These are phyloP conservation scores for Caenorhabditis drosophilae DNA, from an alignment of 2,888 invertebrate species.

Conservation along the genomic window DNA sequence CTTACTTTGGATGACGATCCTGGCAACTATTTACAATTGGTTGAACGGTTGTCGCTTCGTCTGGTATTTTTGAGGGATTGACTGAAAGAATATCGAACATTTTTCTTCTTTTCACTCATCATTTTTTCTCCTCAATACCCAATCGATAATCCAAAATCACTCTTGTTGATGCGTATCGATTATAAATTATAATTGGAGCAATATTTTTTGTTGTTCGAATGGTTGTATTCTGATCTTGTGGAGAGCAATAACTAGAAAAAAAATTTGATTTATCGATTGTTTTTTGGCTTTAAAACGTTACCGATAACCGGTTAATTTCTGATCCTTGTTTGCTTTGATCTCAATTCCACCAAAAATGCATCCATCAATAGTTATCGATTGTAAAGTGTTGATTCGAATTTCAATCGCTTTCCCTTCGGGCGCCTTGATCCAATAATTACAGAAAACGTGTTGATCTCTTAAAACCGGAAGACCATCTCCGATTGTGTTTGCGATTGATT, in stretches of 20 bases:
- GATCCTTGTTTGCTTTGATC: slow-evolving; percentile 52
- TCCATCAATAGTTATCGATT: slow-evolving; percentile 50
- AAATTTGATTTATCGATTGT: too few species aligned
- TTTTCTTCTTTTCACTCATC: too few species aligned
- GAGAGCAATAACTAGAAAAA: slow-evolving; percentile 45
- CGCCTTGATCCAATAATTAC: slow-evolving; percentile 46
- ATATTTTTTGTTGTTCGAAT: slow-evolving; percentile 35
- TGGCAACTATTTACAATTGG: slow-evolving; percentile 36
- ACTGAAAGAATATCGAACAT: too few species aligned
- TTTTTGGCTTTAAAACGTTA: too few species aligned
- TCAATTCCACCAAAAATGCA: slow-evolving; percentile 63
- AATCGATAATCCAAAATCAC: slow-evolving; percentile 29
- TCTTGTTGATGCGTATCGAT: slow-evolving; percentile 42
- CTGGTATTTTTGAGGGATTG: background rate
- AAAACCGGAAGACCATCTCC: slow-evolving; percentile 32
- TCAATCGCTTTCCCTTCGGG: slow-evolving; percentile 44
- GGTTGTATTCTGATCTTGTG: slow-evolving; percentile 32
- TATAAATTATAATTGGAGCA: slow-evolving; percentile 47
- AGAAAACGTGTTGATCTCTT: slow-evolving; percentile 31
- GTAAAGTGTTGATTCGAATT: slow-evolving; percentile 42
- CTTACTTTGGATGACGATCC: slow-evolving; percentile 39
- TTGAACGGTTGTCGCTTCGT: slow-evolving; percentile 12
- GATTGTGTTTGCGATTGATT: slow-evolving; percentile 22
- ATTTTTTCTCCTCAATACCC: too few species aligned
- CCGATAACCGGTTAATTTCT: slow-evolving; percentile 50